phyloP scores from a whole-genome alignment of 2,797 vertebrate genomes.

The Chrosomus eos region DNA sequence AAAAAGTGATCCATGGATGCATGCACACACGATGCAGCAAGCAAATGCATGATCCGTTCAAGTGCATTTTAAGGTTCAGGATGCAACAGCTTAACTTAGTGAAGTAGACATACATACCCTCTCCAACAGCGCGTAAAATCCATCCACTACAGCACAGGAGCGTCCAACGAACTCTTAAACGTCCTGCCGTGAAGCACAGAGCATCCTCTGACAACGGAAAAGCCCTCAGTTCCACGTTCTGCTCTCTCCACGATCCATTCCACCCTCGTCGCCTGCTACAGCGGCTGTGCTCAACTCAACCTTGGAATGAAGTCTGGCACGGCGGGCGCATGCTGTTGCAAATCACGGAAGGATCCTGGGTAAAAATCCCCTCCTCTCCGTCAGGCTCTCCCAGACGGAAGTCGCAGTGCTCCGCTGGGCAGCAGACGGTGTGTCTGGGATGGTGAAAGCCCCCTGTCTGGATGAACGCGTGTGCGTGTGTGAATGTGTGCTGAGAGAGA shows the following conservation, averaged over 20 bases:
- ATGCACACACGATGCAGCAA: neutral
- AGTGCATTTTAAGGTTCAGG: neutral
- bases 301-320: conserved; percentile 33
- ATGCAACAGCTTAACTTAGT: conserved; percentile 40
- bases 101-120: conserved; percentile 10
- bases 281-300: conserved; percentile 42
- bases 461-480: conserved; percentile 54
- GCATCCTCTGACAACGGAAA: neutral
- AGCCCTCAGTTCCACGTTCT: conserved; percentile 52
- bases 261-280: conserved; percentile 27
- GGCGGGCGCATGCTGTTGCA: conserved; percentile 43
- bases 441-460: conserved; percentile 59
- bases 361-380: conserved; percentile 13
- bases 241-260: conserved; percentile 47
- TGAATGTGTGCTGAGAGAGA: conserved; percentile 23
- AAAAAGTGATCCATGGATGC: neutral
- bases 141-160: neutral
- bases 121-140: neutral
- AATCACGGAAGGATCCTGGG: conserved; percentile 1
- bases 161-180: conserved; percentile 18
- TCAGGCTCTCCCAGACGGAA: conserved; percentile 37
- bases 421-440: conserved; percentile 57
- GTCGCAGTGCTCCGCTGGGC: conserved; percentile 5
- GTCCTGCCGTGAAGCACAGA: neutral
- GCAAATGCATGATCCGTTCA: neutral